Conservation (phyloP, 1,140 invertebrate species). For the Babylonia areolata region DNA sequence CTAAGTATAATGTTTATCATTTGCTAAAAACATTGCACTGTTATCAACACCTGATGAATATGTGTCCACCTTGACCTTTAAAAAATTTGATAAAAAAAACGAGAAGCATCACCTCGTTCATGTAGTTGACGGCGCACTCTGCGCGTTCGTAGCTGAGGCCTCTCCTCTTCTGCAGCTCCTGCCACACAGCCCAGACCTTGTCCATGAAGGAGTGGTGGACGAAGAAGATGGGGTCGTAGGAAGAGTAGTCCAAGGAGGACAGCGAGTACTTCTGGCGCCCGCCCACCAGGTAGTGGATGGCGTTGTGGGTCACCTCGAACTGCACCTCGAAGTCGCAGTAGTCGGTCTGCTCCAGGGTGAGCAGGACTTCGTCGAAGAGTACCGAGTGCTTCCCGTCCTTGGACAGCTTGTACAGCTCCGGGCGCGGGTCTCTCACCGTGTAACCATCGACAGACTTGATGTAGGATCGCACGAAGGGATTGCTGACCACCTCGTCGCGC, state of each 20-base stretch:
- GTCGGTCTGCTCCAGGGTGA: conserved; percentile 52
- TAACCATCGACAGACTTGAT: conserved; percentile 23
- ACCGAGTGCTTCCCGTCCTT: conserved; percentile 40
- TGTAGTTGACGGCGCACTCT: conserved; percentile 49
- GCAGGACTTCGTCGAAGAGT: conserved; percentile 41
- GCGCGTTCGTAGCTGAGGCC: conserved; percentile 39
- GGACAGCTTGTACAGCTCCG: conserved; percentile 14
- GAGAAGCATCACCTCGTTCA: conserved; percentile 48
- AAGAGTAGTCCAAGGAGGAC: conserved; percentile 45
- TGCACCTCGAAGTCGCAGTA: conserved; percentile 56
- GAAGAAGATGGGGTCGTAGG: conserved; percentile 51
- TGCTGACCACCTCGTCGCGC: conserved; percentile 13
- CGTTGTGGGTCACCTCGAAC: conserved; percentile 53
- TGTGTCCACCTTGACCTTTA: too few species aligned
- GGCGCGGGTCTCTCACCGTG: conserved; percentile 30
- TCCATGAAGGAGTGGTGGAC: conserved; percentile 45
- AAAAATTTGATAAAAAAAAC: too few species aligned
- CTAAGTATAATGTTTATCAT: too few species aligned
- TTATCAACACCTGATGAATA: too few species aligned
- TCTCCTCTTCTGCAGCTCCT: conserved; percentile 52
- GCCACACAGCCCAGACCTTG: conserved; percentile 53
- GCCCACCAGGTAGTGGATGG: conserved; percentile 50
- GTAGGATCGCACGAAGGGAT: conserved; percentile 29
- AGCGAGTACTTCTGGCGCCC: conserved; percentile 44
- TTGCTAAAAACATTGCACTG: too few species aligned